phyloP scores from a whole-genome alignment of 2,888 invertebrate genomes.

The Lasioglossum oenotherae region DNA sequence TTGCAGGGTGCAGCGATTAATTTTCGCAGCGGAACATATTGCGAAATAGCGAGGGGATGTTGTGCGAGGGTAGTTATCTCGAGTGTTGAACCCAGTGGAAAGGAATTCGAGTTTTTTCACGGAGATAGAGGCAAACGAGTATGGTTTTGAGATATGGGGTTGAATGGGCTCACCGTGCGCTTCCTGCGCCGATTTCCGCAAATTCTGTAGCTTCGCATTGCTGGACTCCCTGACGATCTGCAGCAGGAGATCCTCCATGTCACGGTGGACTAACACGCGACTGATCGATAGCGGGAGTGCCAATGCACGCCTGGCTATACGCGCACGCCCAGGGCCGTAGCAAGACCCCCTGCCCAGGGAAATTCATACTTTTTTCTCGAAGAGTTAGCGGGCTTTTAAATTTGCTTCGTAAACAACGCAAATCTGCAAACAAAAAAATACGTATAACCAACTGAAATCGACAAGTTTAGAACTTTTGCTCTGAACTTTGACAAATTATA shows the following conservation, averaged over 20 bases:
- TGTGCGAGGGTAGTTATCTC: not conserved
- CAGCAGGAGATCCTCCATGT: slow-evolving; percentile 95
- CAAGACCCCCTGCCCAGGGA: not conserved
- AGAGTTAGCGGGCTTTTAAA: not conserved
- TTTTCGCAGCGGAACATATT: not conserved
- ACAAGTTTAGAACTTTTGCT: not conserved
- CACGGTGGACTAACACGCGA: slow-evolving; percentile 77
- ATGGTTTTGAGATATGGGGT: not conserved
- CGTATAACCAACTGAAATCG: not conserved
- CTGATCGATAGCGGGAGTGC: slow-evolving; percentile 80
- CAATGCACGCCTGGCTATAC: slow-evolving; percentile 66
- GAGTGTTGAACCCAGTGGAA: not conserved
- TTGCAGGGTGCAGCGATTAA: not conserved
- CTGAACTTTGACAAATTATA: not conserved
- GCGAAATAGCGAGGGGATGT: not conserved
- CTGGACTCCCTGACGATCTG: slow-evolving; percentile 94
- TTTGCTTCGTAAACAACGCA: not conserved
- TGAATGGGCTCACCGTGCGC: slow-evolving; percentile 89
- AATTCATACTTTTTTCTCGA: slow-evolving; percentile 14
- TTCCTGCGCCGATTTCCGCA: slow-evolving; percentile 94
- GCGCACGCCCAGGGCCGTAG: slow-evolving; percentile 63
- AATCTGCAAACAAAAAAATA: not conserved
- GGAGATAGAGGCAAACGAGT: fast-evolving
- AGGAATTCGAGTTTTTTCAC: not conserved
- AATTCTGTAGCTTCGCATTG: slow-evolving; percentile 90